These are phyloP conservation scores for Aythya baeri DNA, from an alignment of 2,113 vertebrate genomes.

Conservation along the genomic window DNA sequence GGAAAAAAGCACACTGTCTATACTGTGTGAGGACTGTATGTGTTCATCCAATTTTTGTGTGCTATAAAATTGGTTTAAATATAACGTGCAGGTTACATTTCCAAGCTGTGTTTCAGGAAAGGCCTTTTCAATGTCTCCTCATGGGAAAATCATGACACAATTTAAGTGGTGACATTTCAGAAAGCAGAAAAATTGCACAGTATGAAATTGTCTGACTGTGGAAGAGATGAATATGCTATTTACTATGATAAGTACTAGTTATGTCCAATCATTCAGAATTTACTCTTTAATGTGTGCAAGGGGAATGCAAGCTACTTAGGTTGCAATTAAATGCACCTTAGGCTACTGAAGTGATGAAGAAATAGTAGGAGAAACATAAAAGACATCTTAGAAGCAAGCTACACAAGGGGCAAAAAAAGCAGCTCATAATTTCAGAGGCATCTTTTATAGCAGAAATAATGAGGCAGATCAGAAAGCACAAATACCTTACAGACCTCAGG, in stretches of 20 bases:
- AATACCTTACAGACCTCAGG: not conserved
- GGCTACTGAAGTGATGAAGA: not conserved
- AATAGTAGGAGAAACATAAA: not conserved
- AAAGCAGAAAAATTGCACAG: not conserved
- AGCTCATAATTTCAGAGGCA: not conserved
- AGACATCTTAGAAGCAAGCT: not conserved
- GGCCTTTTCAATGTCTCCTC: slow-evolving; percentile 35
- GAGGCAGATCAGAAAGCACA: not conserved
- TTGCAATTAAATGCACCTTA: slow-evolving; percentile 58
- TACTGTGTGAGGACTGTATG: not conserved
- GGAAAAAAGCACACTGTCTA: not conserved
- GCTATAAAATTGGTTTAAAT: slow-evolving; percentile 41
- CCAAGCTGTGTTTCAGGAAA: slow-evolving; percentile 6
- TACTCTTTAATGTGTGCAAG: not conserved
- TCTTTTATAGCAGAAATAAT: not conserved
- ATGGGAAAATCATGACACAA: slow-evolving; percentile 34
- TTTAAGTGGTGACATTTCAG: slow-evolving; percentile 41
- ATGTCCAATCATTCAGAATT: slow-evolving; percentile 53
- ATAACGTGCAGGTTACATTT: not conserved
- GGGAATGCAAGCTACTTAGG: slow-evolving; percentile 13
- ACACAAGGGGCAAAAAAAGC: not conserved
- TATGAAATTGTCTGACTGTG: slow-evolving; percentile 35
- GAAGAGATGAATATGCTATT: slow-evolving; percentile 50
- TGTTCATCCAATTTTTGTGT: slow-evolving; percentile 21
- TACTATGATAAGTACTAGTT: slow-evolving; percentile 49